Conservation (phyloP, 2,888 invertebrate species). For the Portevinia maculata region DNA sequence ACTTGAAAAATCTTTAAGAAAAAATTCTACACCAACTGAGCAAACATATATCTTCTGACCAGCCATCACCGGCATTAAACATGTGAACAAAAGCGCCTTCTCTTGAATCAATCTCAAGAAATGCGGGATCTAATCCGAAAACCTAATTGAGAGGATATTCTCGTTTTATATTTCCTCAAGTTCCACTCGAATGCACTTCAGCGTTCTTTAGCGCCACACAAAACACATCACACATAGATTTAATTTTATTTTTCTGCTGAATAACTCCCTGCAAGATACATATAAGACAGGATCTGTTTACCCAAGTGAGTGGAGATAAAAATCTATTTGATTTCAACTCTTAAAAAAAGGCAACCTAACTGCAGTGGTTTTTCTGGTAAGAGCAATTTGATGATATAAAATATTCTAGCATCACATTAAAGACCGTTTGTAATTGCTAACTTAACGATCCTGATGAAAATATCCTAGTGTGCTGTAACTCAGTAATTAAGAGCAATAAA, state of each 20-base stretch:
- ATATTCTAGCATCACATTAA: background rate
- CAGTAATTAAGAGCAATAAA: conserved; percentile 46
- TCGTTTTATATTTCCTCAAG: conserved; percentile 23
- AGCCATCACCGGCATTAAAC: background rate
- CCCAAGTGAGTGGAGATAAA: conserved; percentile 45
- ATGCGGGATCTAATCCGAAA: conserved; percentile 25
- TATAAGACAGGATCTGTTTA: conserved; percentile 17
- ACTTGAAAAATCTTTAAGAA: conserved; percentile 38
- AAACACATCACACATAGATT: background rate
- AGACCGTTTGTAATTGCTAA: conserved; percentile 5
- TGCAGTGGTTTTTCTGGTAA: background rate
- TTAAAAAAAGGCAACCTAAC: conserved; percentile 26
- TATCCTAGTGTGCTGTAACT: background rate
- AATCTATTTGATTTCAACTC: conserved; percentile 66
- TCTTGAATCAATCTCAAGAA: conserved; percentile 1
- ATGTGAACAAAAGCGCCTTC: background rate
- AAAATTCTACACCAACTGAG: conserved; percentile 4
- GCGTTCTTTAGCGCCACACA: conserved; percentile 14
- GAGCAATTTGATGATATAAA: background rate
- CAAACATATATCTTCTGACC: background rate
- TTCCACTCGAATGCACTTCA: conserved; percentile 49
- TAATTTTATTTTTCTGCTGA: conserved; percentile 5
- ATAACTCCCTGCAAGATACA: conserved; percentile 17
- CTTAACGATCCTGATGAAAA: conserved; percentile 6
- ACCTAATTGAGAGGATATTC: conserved; percentile 57